phyloP scores from a whole-genome alignment of 2,797 vertebrate genomes.

The Amniataba percoides region DNA sequence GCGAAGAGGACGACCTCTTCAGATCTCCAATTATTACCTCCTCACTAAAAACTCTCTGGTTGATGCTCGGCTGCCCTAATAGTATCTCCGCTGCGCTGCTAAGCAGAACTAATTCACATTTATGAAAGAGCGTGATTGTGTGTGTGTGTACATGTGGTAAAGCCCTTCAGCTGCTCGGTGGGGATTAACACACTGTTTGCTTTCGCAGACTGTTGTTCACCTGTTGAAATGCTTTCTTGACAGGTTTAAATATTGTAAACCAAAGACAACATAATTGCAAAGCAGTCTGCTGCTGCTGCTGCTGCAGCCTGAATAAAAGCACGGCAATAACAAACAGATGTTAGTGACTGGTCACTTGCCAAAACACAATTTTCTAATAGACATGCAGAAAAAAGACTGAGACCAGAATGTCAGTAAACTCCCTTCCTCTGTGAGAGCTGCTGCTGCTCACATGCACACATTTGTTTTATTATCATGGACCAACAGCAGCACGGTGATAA shows the following conservation, averaged over 20 bases:
- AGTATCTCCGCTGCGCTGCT: conserved; percentile 38
- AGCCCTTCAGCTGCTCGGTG: background rate
- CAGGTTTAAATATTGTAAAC: conserved; percentile 31
- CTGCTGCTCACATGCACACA: background rate
- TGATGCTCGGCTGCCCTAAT: conserved; percentile 53
- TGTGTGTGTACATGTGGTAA: background rate
- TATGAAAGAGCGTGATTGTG: conserved; percentile 9
- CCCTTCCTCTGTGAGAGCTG: background rate
- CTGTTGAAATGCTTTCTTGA: conserved; percentile 28
- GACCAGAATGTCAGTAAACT: conserved; percentile 9
- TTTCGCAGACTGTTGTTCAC: conserved; percentile 37
- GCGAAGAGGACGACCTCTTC: conserved; percentile 59
- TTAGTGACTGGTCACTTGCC: conserved; percentile 30
- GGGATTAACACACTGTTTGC: background rate
- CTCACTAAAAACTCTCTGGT: conserved; percentile 61
- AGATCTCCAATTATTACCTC: conserved; percentile 62
- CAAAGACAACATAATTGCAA: conserved; percentile 15
- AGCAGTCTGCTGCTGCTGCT: conserved; percentile 8
- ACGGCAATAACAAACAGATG: conserved; percentile 26
- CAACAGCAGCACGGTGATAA: background rate
- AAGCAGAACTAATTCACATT: conserved; percentile 43
- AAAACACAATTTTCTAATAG: conserved; percentile 20
- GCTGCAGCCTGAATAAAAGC: conserved; percentile 14
- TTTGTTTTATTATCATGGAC: no score
- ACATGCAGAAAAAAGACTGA: background rate